Percentiles rank a stretch among this genome's conserved stretches.
phyloP scores from a whole-genome alignment of 2,113 vertebrate species.

The Megaceryle torquata region DNA sequence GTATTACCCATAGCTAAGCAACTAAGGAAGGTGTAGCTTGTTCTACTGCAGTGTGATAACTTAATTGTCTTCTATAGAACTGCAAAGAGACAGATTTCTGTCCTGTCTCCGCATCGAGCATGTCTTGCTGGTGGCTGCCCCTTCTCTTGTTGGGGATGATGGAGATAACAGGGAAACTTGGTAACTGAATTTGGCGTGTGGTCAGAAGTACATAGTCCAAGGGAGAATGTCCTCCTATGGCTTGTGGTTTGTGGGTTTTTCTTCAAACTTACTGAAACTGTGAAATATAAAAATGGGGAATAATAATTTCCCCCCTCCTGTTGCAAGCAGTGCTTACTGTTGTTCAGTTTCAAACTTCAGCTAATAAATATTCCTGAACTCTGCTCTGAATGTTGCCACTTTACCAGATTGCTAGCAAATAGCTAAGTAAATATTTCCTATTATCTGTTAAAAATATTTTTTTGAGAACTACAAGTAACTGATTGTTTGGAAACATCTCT shows the following conservation, averaged over 20 bases:
- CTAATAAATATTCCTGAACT: neutral
- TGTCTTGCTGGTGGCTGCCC: neutral
- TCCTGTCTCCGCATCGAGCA: neutral
- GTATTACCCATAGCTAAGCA: neutral
- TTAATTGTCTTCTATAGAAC: neutral
- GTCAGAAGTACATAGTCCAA: neutral
- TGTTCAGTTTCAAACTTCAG: neutral
- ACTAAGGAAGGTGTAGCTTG: neutral
- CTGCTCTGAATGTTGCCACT: neutral
- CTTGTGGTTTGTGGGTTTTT: too few relatives aligned
- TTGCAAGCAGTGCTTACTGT: neutral
- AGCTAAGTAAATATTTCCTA: neutral
- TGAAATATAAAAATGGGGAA: neutral
- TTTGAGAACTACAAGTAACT: neutral
- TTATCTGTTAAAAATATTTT: neutral
- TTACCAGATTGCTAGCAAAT: neutral
- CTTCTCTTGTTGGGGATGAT: neutral
- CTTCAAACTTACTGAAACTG: neutral
- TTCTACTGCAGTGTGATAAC: neutral
- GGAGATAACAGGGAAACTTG: accelerated
- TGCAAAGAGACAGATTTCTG: neutral
- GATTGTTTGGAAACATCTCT: neutral
- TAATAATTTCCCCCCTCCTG: neutral
- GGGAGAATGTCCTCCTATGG: neutral
- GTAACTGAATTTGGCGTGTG: neutral